These are phyloP conservation scores for Mythimna vitellina DNA, from an alignment of 2,888 invertebrate species.

Conservation along the genomic window DNA sequence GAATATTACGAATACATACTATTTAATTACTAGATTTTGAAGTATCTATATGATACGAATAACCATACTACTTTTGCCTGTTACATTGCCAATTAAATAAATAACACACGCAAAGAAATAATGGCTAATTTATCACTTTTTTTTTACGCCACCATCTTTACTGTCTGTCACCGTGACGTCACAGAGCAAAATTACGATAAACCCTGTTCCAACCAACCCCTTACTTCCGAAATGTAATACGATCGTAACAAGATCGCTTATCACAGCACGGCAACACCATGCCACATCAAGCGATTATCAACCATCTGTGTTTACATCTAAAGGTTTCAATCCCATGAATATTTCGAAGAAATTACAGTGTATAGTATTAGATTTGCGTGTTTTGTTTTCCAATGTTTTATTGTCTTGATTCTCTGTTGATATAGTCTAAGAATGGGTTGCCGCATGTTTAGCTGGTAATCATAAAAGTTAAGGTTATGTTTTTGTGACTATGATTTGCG, in stretches of 20 bases:
- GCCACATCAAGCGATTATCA: conserved; percentile 31
- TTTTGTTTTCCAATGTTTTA: conserved; percentile 57
- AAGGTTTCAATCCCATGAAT: conserved; percentile 33
- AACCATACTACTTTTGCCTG: no score
- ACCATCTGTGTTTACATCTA: not conserved
- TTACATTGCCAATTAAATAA: no score
- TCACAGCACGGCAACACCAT: conserved; percentile 51
- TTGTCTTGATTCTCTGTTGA: conserved; percentile 59
- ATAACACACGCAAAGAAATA: not conserved
- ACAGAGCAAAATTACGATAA: conserved; percentile 33
- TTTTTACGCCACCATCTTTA: conserved; percentile 5
- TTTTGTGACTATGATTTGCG: conserved; percentile 29
- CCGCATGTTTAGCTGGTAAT: conserved; percentile 45
- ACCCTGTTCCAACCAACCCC: conserved; percentile 47
- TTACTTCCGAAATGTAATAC: conserved; percentile 64
- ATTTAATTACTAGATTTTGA: no score
- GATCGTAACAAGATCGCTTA: conserved; percentile 62
- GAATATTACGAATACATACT: no score
- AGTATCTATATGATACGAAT: no score
- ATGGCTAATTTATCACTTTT: not conserved
- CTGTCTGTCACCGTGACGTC: conserved; percentile 44
- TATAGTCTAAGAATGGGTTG: conserved; percentile 47
- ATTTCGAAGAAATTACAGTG: conserved; percentile 45
- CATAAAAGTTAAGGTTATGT: conserved; percentile 48
- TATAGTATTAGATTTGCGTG: conserved; percentile 60